phyloP scores from a whole-genome alignment of 2,888 invertebrate genomes.

The Bombylius discolor region DNA sequence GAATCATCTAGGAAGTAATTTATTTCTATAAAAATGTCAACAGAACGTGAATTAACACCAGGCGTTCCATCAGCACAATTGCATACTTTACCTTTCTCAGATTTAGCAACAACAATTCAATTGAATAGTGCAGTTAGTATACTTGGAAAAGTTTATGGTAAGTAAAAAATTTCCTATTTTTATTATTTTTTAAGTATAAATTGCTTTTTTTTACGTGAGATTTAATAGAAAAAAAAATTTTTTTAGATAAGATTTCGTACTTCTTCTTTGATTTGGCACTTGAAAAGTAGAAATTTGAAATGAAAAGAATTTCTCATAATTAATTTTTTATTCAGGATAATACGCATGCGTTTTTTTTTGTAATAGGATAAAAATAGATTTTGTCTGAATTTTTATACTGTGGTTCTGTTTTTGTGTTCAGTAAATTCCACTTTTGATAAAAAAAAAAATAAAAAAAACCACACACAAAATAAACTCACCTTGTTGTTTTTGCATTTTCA shows the following conservation, averaged over 20 bases:
- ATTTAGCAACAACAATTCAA: slow-evolving; percentile 38
- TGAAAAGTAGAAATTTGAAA: no score
- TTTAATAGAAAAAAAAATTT: no score
- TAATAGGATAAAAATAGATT: no score
- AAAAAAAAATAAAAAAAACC: not conserved
- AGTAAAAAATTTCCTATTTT: slow-evolving; percentile 16
- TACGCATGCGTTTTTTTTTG: no score
- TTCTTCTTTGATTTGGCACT: no score
- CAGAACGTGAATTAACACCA: slow-evolving; percentile 43
- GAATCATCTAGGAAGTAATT: no score
- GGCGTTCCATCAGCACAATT: slow-evolving; percentile 37
- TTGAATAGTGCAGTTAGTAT: slow-evolving; percentile 41
- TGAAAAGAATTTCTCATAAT: no score
- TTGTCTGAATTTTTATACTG: no score
- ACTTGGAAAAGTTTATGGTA: slow-evolving; percentile 43
- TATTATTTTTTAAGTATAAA: slow-evolving; percentile 1
- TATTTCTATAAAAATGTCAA: slow-evolving; percentile 36
- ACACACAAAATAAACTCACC: slow-evolving; percentile 27
- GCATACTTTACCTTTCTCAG: slow-evolving; percentile 39
- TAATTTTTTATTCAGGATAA: no score
- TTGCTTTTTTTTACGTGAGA: no score
- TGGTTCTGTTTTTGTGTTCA: not conserved
- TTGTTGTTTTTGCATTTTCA: slow-evolving; percentile 48
- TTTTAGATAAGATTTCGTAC: no score
- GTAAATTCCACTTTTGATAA: not conserved